Conservation (phyloP, 2,797 vertebrate genomes). For the Danio tinwini region DNA sequence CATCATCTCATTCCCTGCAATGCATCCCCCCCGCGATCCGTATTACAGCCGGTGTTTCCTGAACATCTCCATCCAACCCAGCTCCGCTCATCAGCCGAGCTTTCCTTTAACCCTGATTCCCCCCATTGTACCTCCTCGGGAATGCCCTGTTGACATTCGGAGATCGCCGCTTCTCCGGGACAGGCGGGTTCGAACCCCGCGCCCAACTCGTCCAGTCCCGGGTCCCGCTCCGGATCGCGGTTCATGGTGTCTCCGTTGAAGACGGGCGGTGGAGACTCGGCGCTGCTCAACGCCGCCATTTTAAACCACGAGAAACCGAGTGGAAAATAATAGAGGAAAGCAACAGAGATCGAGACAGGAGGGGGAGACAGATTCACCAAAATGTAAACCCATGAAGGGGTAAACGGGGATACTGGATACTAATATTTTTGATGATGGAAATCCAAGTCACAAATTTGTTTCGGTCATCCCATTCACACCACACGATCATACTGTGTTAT, state of each 20-base stretch:
- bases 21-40: conserved; percentile 67
- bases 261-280: conserved; percentile 85
- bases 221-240: conserved; percentile 74
- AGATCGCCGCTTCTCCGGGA: conserved; percentile 66
- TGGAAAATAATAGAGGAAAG: conserved; percentile 74
- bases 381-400: conserved; percentile 28
- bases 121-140: conserved; percentile 80
- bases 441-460: not conserved
- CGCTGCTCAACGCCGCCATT: conserved; percentile 88
- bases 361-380: conserved; percentile 76
- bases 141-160: conserved; percentile 78
- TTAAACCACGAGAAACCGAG: conserved; percentile 83
- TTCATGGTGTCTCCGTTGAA: conserved; percentile 84
- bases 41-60: conserved; percentile 78
- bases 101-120: conserved; percentile 57
- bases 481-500: not conserved
- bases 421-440: not conserved
- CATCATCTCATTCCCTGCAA: conserved; percentile 64
- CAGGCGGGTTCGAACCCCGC: conserved; percentile 73
- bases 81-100: conserved; percentile 68
- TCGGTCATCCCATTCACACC: not conserved
- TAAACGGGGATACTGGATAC: conserved; percentile 29
- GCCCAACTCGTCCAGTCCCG: conserved; percentile 74
- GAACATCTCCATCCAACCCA: conserved; percentile 70
- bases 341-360: conserved; percentile 67